These are phyloP conservation scores for Stenoptilia bipunctidactyla DNA, from an alignment of 2,888 invertebrate species.

Conservation along the genomic window DNA sequence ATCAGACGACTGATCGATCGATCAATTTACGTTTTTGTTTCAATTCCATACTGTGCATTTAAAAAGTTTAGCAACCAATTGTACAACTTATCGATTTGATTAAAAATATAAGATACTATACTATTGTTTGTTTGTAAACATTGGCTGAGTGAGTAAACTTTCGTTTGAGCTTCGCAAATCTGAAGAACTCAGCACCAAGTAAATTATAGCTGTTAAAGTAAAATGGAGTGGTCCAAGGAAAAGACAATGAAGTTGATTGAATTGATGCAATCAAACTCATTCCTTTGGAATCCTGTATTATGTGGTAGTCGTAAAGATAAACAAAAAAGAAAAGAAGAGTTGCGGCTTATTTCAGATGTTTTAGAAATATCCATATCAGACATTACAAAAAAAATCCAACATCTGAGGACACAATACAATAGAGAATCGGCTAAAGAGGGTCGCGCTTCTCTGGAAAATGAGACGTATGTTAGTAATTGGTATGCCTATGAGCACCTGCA, in stretches of 20 bases:
- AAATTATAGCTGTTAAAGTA: not conserved
- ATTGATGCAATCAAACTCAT: conserved; percentile 50
- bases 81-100: no score
- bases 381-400: conserved; percentile 72
- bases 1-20: no score
- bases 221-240: conserved; percentile 64
- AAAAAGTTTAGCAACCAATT: no score
- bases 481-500: conserved; percentile 72
- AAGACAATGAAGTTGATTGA: conserved; percentile 58
- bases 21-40: no score
- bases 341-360: conserved; percentile 45
- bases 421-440: conserved; percentile 70
- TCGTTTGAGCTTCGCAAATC: no score
- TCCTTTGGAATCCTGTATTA: conserved; percentile 52
- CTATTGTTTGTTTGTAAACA: no score
- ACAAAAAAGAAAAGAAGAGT: conserved; percentile 54
- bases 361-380: conserved; percentile 52
- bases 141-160: no score
- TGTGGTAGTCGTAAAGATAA: conserved; percentile 54
- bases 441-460: conserved; percentile 57
- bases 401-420: conserved; percentile 73
- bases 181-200: no score
- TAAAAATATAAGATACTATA: no score
- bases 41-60: no score
- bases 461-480: conserved; percentile 64